Conservation (phyloP, 92 coral and sea anemone genomes). For the Phenganax marumi region DNA sequence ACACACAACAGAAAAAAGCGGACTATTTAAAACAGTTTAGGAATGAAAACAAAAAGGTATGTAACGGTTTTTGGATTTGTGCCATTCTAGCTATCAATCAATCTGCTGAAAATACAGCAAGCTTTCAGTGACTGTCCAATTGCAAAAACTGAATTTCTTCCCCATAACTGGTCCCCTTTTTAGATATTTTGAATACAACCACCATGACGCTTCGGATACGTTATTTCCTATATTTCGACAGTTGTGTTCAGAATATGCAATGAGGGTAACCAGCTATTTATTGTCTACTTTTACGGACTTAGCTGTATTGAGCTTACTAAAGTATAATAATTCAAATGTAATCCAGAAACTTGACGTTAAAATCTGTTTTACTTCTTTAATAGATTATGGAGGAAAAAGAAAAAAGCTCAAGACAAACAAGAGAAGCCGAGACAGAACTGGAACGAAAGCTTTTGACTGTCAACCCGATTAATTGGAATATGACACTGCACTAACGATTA, state of each 20-base stretch:
- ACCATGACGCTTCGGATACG: too few relatives aligned
- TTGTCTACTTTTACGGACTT: neutral
- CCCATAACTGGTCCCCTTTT: too few relatives aligned
- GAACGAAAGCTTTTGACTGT: slow-evolving; percentile 20
- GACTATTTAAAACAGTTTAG: slow-evolving; percentile 41
- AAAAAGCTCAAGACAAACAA: neutral
- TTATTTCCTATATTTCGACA: too few relatives aligned
- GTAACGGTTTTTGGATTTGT: neutral
- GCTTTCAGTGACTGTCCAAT: too few relatives aligned
- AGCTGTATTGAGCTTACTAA: neutral
- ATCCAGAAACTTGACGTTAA: neutral
- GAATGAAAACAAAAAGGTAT: slow-evolving; percentile 36
- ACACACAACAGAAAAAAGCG: slow-evolving; percentile 17
- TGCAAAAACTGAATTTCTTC: too few relatives aligned
- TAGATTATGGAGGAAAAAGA: slow-evolving; percentile 39
- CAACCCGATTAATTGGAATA: slow-evolving; percentile 34
- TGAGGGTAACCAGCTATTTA: too few relatives aligned
- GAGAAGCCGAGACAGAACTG: slow-evolving; percentile 31
- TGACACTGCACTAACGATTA: slow-evolving; percentile 14
- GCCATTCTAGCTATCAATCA: neutral
- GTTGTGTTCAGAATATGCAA: too few relatives aligned
- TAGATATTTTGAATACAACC: too few relatives aligned
- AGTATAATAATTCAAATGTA: neutral
- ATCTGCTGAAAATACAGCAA: neutral
- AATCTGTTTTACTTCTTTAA: neutral